A percentile compares a stretch with the other conserved stretches of the same genome.
Conservation (phyloP, 1,140 invertebrate genomes). For the Limonius californicus region DNA sequence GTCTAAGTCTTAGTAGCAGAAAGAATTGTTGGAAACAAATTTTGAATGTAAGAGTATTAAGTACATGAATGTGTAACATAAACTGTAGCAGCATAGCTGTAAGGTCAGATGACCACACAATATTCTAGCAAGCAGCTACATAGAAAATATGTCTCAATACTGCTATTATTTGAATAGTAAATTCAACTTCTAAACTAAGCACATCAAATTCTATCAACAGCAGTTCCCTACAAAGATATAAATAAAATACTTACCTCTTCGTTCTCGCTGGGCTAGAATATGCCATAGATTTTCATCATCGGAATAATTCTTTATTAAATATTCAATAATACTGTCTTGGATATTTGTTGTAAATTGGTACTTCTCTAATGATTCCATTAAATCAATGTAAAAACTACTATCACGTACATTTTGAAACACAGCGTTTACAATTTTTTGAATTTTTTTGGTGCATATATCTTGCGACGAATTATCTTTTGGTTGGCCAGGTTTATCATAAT, state of each 20-base stretch:
- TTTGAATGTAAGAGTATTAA: too few species aligned
- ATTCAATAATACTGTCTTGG: constrained; percentile 28
- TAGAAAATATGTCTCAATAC: too few species aligned
- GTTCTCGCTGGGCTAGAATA: constrained; percentile 29
- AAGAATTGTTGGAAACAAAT: too few species aligned
- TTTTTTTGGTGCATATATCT: background rate
- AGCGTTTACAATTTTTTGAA: background rate
- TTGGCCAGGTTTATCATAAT: background rate
- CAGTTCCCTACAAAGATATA: too few species aligned
- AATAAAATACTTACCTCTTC: constrained; percentile 26
- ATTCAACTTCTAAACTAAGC: too few species aligned
- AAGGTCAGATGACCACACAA: too few species aligned
- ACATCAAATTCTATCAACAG: too few species aligned
- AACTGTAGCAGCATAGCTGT: too few species aligned
- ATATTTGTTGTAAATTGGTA: constrained; percentile 24
- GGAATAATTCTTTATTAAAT: constrained; percentile 22
- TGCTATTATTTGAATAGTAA: too few species aligned
- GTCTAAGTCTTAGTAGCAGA: too few species aligned
- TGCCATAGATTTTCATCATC: constrained; percentile 29
- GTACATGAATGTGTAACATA: too few species aligned
- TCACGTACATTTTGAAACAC: constrained; percentile 23
- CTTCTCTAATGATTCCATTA: constrained; percentile 27
- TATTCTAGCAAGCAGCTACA: too few species aligned
- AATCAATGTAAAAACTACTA: constrained; percentile 26
- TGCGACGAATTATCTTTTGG: background rate